phyloP scores from a whole-genome alignment of 2,888 invertebrate genomes.

The Drosophila bunnanda region DNA sequence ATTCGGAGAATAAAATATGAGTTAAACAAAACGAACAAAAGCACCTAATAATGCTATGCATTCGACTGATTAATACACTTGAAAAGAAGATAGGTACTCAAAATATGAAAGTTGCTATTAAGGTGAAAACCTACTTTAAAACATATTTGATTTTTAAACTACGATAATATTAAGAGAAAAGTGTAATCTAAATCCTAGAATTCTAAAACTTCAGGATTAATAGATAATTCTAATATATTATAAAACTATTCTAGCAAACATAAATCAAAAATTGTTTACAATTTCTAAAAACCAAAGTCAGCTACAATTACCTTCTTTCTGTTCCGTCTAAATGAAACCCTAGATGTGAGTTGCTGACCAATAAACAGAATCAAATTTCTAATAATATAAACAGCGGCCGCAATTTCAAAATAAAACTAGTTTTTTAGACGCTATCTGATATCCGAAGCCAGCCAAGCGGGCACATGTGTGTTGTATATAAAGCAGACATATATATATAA shows the following conservation, averaged over 20 bases:
- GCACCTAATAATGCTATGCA: not conserved
- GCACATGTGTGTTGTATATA: constrained; percentile 23
- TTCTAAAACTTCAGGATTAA: not conserved
- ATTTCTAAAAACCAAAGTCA: not conserved
- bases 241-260: not conserved
- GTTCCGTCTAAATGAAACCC: not conserved
- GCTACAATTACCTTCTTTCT: not conserved
- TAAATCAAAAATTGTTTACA: not conserved
- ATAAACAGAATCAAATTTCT: constrained; percentile 26
- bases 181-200: not conserved
- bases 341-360: constrained; percentile 13
- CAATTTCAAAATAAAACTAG: constrained; percentile 54
- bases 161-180: not conserved
- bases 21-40: constrained; percentile 5
- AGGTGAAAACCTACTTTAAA: not conserved
- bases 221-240: not conserved
- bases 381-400: constrained; percentile 32
- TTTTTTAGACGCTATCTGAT: constrained; percentile 60
- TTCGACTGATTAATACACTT: not conserved
- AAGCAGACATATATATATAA: constrained; percentile 1
- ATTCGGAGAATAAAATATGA: constrained; percentile 18
- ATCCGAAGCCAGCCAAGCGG: constrained; percentile 40
- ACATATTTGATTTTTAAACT: too few species aligned
- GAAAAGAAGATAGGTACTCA: too few species aligned
- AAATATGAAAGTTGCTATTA: not conserved